phyloP scores from a whole-genome alignment of 2,113 vertebrate species.

The Chauna torquata region DNA sequence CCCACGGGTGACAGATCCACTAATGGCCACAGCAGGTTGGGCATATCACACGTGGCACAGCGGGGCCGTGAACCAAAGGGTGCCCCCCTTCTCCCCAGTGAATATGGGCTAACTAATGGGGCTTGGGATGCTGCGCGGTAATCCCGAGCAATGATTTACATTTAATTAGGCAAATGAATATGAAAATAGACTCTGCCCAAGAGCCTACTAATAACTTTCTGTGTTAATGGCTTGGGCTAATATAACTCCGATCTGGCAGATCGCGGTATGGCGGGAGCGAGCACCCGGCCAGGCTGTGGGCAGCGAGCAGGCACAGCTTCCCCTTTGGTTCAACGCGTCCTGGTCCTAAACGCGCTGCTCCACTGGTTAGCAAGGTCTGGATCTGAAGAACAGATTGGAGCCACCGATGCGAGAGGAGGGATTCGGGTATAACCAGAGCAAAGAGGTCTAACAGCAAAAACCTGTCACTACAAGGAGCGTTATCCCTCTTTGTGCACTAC shows the following conservation, averaged over 20 bases:
- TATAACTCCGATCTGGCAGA: neutral
- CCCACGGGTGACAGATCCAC: neutral
- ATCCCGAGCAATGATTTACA: neutral
- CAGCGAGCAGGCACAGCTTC: neutral
- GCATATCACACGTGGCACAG: neutral
- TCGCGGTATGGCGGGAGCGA: rapidly evolving
- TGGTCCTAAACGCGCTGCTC: neutral
- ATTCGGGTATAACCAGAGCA: neutral
- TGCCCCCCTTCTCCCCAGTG: neutral
- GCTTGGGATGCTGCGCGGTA: neutral
- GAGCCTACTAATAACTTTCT: conserved; percentile 43
- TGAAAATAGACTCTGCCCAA: conserved; percentile 54
- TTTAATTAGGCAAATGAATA: conserved; percentile 45
- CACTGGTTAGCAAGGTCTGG: neutral
- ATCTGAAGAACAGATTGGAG: neutral
- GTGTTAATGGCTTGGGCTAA: conserved; percentile 10
- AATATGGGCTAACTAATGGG: neutral
- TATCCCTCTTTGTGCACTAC: neutral
- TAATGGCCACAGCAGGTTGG: rapidly evolving
- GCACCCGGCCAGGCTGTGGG: neutral
- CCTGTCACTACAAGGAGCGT: neutral
- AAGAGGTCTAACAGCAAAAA: neutral
- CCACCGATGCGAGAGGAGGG: neutral
- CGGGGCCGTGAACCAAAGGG: neutral
- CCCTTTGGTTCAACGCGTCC: neutral